phyloP scores from a whole-genome alignment of 2,797 vertebrate species.

The Sebastolobus alascanus region DNA sequence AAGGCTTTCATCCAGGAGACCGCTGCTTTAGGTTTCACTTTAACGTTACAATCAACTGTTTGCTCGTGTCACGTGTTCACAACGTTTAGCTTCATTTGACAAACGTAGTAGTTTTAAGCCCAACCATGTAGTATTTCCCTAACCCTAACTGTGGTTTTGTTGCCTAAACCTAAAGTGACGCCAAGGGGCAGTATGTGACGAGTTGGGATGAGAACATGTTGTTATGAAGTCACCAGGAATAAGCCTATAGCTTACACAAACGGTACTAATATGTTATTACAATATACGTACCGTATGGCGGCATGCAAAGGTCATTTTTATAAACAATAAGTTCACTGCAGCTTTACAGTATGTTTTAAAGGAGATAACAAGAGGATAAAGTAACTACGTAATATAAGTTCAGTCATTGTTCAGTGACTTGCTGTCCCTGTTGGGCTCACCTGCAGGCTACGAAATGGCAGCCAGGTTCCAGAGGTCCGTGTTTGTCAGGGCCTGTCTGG shows the following conservation, averaged over 20 bases:
- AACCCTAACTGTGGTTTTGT: no score
- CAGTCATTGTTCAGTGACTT: constrained; percentile 8
- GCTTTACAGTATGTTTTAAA: neutral
- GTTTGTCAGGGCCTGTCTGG: constrained; percentile 41
- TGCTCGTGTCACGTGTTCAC: no score
- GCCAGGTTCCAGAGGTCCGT: constrained; percentile 24
- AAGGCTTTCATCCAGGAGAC: no score
- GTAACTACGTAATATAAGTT: neutral
- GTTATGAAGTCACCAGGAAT: neutral
- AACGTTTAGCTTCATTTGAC: no score
- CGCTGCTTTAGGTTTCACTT: no score
- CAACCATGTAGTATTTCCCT: no score
- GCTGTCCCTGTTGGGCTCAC: constrained; percentile 24
- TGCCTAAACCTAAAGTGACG: no score
- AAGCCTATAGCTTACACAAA: neutral
- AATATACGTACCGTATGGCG: neutral
- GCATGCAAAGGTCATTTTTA: neutral
- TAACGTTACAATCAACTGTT: no score
- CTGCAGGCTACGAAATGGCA: constrained; percentile 39
- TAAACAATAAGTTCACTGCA: neutral
- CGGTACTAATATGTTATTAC: neutral
- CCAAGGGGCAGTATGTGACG: no score
- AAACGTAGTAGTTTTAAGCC: no score
- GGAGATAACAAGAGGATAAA: neutral
- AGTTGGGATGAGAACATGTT: no score